Evolutionary conservation across 2,797 vertebrate genomes (phyloP).

Genomic region (Paguma larvata): DNA sequence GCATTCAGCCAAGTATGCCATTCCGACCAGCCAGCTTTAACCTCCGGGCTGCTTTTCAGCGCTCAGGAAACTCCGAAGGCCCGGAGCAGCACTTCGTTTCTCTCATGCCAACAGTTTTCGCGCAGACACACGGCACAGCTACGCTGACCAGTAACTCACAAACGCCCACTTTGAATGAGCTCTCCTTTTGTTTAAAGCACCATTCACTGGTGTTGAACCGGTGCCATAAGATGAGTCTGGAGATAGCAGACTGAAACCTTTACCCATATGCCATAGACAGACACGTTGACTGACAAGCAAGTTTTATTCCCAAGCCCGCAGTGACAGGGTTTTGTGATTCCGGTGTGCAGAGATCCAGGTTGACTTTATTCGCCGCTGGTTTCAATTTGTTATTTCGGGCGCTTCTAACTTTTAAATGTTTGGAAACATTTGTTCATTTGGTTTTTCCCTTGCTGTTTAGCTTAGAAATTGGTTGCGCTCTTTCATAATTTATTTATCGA

Average conservation of each 20-base stretch:
- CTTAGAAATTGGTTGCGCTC: constrained; percentile 68
- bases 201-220: constrained; percentile 89
- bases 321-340: constrained; percentile 83
- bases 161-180: constrained; percentile 90
- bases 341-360: constrained; percentile 84
- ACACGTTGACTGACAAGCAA: constrained; percentile 89
- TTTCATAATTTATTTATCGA: constrained; percentile 81
- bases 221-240: constrained; percentile 89
- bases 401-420: constrained; percentile 81
- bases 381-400: constrained; percentile 78
- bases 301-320: constrained; percentile 86
- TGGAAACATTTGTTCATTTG: constrained; percentile 82
- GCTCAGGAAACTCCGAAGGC: constrained; percentile 91
- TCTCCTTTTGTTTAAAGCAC: constrained; percentile 90
- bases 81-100: constrained; percentile 88
- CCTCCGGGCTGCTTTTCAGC: constrained; percentile 93
- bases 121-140: constrained; percentile 89
- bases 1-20: constrained; percentile 94
- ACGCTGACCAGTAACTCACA: constrained; percentile 90
- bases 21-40: constrained; percentile 92
- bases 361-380: constrained; percentile 85
- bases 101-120: constrained; percentile 91
- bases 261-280: constrained; percentile 90
- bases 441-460: constrained; percentile 76
- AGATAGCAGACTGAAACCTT: constrained; percentile 90